Evolutionary conservation across 2,113 vertebrate species (phyloP).

Genomic region (Echinops telfairi): DNA sequence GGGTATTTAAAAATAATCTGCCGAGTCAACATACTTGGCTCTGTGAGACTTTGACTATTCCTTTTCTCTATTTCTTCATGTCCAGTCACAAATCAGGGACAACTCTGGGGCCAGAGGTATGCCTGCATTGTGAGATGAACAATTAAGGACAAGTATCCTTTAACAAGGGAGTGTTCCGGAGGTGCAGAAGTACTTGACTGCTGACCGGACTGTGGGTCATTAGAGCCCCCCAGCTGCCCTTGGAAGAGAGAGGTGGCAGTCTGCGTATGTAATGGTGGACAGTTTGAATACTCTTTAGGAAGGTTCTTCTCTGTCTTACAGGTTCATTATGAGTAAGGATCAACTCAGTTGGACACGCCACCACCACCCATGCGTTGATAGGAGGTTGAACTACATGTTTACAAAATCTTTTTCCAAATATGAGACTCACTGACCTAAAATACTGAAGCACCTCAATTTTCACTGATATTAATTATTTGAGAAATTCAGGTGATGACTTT

Average conservation of each 20-base stretch:
- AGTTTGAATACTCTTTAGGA: not conserved
- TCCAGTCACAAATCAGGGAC: not conserved
- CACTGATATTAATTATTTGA: slow-evolving; percentile 31
- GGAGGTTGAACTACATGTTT: not conserved
- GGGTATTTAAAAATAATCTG: slow-evolving; percentile 49
- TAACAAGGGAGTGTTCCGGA: not conserved
- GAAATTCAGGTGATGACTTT: not conserved
- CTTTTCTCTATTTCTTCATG: not conserved
- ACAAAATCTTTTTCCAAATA: not conserved
- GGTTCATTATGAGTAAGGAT: not conserved
- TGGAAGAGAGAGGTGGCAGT: not conserved
- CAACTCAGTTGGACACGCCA: not conserved
- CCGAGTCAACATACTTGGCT: slow-evolving; percentile 21
- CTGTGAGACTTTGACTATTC: not conserved
- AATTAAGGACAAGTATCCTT: not conserved
- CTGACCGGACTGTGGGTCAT: not conserved
- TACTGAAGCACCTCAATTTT: not conserved
- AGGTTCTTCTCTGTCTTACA: not conserved
- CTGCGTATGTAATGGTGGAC: not conserved
- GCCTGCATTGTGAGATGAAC: not conserved
- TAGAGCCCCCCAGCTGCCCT: not conserved
- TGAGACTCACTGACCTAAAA: not conserved
- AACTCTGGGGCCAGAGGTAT: not conserved
- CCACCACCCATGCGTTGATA: not conserved
- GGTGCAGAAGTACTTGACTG: not conserved